phyloP scores from a whole-genome alignment of 2,113 vertebrate species.

The Prunella fulvescens region DNA sequence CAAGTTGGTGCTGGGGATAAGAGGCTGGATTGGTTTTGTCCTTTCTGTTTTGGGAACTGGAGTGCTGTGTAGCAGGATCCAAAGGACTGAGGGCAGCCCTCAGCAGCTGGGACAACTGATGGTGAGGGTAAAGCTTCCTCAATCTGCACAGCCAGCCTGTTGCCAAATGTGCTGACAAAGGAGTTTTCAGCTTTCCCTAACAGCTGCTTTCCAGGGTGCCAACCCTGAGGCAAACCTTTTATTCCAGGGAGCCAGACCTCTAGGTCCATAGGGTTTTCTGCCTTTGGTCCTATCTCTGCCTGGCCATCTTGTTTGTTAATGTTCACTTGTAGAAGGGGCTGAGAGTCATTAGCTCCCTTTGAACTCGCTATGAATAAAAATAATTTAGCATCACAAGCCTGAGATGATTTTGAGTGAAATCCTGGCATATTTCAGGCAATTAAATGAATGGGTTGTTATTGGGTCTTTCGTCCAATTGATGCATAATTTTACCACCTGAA shows the following conservation, averaged over 20 bases:
- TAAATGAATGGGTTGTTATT: background rate
- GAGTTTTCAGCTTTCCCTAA: background rate
- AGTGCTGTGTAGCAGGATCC: background rate
- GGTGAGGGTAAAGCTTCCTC: background rate
- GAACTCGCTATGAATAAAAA: conserved; percentile 2
- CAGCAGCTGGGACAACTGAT: background rate
- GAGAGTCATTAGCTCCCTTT: conserved; percentile 19
- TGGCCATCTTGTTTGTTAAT: background rate
- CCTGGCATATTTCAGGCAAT: background rate
- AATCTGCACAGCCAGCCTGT: too few species aligned
- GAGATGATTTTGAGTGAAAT: conserved; percentile 17
- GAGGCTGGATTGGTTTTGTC: background rate
- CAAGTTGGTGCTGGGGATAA: background rate
- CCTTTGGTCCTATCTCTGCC: background rate
- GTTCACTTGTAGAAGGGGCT: background rate
- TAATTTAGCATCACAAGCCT: conserved; percentile 5
- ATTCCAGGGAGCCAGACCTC: background rate
- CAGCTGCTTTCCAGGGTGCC: background rate
- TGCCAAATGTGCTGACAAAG: background rate
- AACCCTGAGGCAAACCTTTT: background rate
- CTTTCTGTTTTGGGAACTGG: background rate
- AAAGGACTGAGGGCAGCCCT: background rate
- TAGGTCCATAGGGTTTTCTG: background rate
- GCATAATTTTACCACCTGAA: background rate
- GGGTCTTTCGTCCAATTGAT: background rate